These are phyloP conservation scores for Dendrocincla tyrannina DNA, from an alignment of 2,797 vertebrate species.

Conservation along the genomic window DNA sequence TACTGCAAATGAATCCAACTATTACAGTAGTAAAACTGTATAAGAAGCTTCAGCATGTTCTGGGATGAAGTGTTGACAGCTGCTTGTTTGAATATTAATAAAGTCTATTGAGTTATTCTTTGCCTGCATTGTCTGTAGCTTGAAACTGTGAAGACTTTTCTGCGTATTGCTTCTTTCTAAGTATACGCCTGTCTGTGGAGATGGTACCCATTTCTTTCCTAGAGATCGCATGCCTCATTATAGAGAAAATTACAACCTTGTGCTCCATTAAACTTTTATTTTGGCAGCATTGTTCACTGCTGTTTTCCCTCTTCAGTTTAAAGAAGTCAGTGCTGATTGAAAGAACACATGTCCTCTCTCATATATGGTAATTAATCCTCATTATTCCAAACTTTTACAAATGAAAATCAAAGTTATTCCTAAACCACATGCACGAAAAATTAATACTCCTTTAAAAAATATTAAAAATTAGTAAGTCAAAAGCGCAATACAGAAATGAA, in stretches of 20 bases:
- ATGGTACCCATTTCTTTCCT: slow-evolving; percentile 6
- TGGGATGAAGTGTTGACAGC: slow-evolving; percentile 47
- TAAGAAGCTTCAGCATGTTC: slow-evolving; percentile 16
- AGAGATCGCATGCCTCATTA: not conserved
- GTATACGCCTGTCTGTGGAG: not conserved
- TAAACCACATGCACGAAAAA: not conserved
- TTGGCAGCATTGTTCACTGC: slow-evolving; percentile 34
- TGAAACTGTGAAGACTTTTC: slow-evolving; percentile 5
- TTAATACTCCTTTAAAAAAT: not conserved
- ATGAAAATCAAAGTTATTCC: not conserved
- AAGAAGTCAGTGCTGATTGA: slow-evolving; percentile 42
- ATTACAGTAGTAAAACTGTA: not conserved
- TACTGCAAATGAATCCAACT: not conserved
- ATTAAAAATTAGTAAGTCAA: not conserved
- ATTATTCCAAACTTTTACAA: slow-evolving; percentile 12
- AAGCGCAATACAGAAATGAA: not conserved
- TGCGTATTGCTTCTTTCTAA: not conserved
- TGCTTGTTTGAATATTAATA: slow-evolving; percentile 60
- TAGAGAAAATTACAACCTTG: slow-evolving; percentile 29
- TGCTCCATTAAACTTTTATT: slow-evolving; percentile 45
- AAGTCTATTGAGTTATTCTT: slow-evolving; percentile 21
- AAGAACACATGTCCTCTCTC: not conserved
- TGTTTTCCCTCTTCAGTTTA: not conserved
- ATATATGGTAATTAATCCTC: not conserved
- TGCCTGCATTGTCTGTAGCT: not conserved